Evolutionary conservation across 2,113 vertebrate species (phyloP), one percentile per base, ranked within the genome.

Genomic region (Ochotona curzoniae): DNA sequence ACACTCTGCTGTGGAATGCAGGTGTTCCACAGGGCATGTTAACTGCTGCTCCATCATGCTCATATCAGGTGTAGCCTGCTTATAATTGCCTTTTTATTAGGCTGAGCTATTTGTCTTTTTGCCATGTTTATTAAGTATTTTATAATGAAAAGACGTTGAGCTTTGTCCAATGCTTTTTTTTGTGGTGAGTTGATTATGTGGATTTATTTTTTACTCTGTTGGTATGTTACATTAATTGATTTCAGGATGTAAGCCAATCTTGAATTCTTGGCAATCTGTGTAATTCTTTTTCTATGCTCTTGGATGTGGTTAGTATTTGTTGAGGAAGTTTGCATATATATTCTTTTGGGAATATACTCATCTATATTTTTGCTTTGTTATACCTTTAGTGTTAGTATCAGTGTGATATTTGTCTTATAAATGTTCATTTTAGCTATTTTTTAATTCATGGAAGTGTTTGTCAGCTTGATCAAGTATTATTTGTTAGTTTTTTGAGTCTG

Each of bases 301-400:
- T 93, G 35, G 47, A 78, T 92, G 84, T 44, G 51, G 38, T 79
- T 82, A 60, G n/a, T 86, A 80, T 82, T 93, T 91, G 69, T 74
- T 89, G 47, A 90, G 51, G 44, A 90, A 89, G 87, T 87, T 87
- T 92, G 26, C 64, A 69, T 73, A 14, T 20, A 64, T 70, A 82
- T 86, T 90, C 49, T 70, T 78, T 81, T 83, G 73, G 15, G 49
- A 44, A 57, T 57, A 57, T 57, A 57, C 18, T 15, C 14, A 57
- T 57, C 13, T 57, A 51, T 76, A 38, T 71, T 88, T 81, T 75
- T 70, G 7, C 89, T 91, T 66, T 74, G 14, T n/a, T 13, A 91
- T 51, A 3, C 74, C 9, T 89, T 91, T 90, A 28, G 9, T 63
- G 93, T 95, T 82, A 94, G 63, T 82, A 61, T 94, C 28, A 91